Conservation (phyloP, 2,113 vertebrate species). For the Lepus americanus region DNA sequence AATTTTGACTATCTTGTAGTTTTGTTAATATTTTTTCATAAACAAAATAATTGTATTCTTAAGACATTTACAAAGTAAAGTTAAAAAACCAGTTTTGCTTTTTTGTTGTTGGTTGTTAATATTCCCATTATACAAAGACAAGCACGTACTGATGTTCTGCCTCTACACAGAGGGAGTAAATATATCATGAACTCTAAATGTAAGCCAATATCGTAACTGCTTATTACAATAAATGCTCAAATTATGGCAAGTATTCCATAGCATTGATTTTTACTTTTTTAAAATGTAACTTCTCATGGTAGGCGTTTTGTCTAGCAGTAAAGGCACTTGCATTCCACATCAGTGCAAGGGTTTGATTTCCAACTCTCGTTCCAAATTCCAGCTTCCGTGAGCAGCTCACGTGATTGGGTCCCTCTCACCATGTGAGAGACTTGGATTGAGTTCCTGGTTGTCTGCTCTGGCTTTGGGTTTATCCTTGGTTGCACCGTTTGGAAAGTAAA, state of each 20-base stretch:
- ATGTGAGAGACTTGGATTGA: too few relatives aligned
- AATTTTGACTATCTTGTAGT: not conserved
- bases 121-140: not conserved
- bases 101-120: constrained; percentile 12
- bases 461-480: too few relatives aligned
- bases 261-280: not conserved
- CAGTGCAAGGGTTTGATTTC: too few relatives aligned
- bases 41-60: not conserved
- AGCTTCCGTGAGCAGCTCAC: too few relatives aligned
- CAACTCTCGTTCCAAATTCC: too few relatives aligned
- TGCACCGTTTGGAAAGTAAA: too few relatives aligned
- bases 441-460: too few relatives aligned
- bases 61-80: not conserved
- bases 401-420: too few relatives aligned
- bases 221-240: not conserved
- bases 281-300: constrained; percentile 8
- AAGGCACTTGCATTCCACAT: too few relatives aligned
- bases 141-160: not conserved
- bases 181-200: not conserved
- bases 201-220: not conserved
- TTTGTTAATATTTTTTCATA: constrained; percentile 35
- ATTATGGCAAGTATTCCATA: constrained; percentile 2
- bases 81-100: constrained; percentile 8
- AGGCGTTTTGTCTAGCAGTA: too few relatives aligned
- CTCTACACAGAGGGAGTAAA: not conserved